Conservation (phyloP, 2,888 invertebrate species). For the Empis livida region DNA sequence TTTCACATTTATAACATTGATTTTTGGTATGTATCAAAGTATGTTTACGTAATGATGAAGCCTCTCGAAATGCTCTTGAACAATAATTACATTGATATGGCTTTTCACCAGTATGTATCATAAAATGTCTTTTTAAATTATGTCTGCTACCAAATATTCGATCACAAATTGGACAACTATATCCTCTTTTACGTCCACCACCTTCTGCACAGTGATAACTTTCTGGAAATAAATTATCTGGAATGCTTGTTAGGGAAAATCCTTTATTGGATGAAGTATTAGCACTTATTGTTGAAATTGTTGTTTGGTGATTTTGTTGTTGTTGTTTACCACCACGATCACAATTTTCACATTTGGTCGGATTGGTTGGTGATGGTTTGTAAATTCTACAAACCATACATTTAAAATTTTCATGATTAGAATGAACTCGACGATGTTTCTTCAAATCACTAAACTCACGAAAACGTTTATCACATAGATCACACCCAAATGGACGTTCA, state of each 20-base stretch:
- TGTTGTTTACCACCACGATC: constrained; percentile 14
- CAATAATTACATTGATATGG: constrained; percentile 30
- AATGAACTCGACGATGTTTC: constrained; percentile 31
- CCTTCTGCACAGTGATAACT: neutral
- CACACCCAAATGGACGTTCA: constrained; percentile 32
- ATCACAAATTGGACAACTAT: constrained; percentile 31
- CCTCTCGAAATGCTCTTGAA: constrained; percentile 31
- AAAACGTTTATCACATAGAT: constrained; percentile 31
- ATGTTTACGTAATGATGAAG: constrained; percentile 32
- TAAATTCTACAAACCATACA: constrained; percentile 31
- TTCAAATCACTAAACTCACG: constrained; percentile 34
- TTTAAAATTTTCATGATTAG: constrained; percentile 23
- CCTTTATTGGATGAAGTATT: neutral
- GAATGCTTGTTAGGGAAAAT: neutral
- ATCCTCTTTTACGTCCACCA: constrained; percentile 17
- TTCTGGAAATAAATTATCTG: neutral
- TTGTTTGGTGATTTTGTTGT: neutral
- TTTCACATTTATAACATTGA: constrained; percentile 30
- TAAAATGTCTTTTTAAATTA: constrained; percentile 33
- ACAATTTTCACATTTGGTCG: constrained; percentile 28
- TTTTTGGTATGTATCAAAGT: constrained; percentile 31
- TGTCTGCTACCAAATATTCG: constrained; percentile 33
- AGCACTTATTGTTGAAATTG: neutral
- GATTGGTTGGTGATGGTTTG: constrained; percentile 25
- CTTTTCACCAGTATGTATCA: constrained; percentile 35